These are phyloP conservation scores for Excalfactoria chinensis DNA, from an alignment of 2,113 vertebrate species.

Conservation along the genomic window DNA sequence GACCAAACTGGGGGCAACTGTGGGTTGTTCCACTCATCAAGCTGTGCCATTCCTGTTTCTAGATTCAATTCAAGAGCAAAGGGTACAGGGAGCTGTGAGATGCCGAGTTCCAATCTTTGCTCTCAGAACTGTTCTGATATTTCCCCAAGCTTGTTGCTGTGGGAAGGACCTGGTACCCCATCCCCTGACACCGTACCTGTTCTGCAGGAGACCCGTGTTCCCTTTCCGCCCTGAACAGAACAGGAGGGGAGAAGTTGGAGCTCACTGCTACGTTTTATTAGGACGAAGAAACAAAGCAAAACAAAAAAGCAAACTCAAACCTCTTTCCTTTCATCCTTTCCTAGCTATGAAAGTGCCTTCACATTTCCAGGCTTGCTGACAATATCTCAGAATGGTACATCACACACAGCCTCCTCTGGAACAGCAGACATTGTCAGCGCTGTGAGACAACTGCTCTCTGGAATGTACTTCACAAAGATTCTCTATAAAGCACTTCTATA, in stretches of 20 bases:
- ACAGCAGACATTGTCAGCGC: conserved; percentile 70
- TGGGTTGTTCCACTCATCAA: not conserved
- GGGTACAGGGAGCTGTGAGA: not conserved
- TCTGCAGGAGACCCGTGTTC: not conserved
- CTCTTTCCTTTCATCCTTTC: conserved; percentile 65
- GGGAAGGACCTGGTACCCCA: not conserved
- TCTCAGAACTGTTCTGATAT: not conserved
- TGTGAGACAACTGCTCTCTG: conserved; percentile 57
- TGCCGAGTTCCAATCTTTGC: not conserved
- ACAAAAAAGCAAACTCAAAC: conserved; percentile 61
- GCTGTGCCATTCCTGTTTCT: not conserved
- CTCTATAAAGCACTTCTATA: conserved; percentile 46
- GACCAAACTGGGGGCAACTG: not conserved
- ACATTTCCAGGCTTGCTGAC: conserved; percentile 66
- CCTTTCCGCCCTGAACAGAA: conserved; percentile 16
- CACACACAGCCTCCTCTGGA: conserved; percentile 62
- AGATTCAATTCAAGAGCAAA: not conserved
- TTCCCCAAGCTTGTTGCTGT: not conserved
- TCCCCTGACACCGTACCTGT: not conserved
- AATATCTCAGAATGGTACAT: conserved; percentile 71
- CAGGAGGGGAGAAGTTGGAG: conserved; percentile 44
- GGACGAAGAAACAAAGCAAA: conserved; percentile 61
- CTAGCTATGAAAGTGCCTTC: conserved; percentile 68
- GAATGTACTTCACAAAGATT: conserved; percentile 63
- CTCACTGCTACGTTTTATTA: conserved; percentile 32